Percentiles rank a stretch among this genome's conserved stretches.
phyloP scores from a whole-genome alignment of 2,888 invertebrate species.

The Drosophila neonasuta region DNA sequence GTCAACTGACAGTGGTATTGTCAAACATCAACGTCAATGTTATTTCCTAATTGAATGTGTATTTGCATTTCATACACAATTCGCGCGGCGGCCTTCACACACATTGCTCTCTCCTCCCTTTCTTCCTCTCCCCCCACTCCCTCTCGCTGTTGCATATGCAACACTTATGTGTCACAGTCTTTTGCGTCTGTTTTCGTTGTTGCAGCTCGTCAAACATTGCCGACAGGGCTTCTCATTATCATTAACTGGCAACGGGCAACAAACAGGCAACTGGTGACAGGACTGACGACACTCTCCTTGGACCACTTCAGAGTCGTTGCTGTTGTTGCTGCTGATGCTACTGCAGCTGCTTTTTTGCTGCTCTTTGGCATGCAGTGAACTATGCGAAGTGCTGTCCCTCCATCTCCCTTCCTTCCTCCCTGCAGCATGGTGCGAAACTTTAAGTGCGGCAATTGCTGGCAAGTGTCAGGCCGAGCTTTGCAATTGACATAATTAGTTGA shows the following conservation, averaged over 20 bases:
- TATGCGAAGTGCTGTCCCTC: constrained; percentile 21
- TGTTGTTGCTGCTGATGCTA: constrained; percentile 13
- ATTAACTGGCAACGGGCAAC: constrained; percentile 36
- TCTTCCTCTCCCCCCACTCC: background rate
- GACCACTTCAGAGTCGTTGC: constrained; percentile 36
- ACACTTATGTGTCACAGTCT: constrained; percentile 1
- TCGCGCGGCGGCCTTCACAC: constrained; percentile 38
- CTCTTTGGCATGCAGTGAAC: constrained; percentile 46
- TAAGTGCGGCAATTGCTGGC: constrained; percentile 51
- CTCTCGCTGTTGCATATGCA: background rate
- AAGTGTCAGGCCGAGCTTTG: constrained; percentile 52
- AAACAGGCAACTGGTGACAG: constrained; percentile 31
- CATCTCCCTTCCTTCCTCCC: background rate
- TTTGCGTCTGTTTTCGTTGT: constrained; percentile 28
- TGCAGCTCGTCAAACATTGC: constrained; percentile 41
- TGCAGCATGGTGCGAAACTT: constrained; percentile 32
- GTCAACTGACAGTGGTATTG: constrained; percentile 32
- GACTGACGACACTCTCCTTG: constrained; percentile 30
- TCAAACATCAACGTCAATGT: constrained; percentile 39
- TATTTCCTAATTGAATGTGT: constrained; percentile 55
- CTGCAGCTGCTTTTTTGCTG: constrained; percentile 22
- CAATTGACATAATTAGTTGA: constrained; percentile 70
- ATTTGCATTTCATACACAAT: constrained; percentile 47
- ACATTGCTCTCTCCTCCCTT: background rate
- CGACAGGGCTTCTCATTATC: constrained; percentile 27